Evolutionary conservation across 2,888 invertebrate species (phyloP), one percentile per base, ranked within the genome.

Genomic region (Andricus quercusramuli): DNA sequence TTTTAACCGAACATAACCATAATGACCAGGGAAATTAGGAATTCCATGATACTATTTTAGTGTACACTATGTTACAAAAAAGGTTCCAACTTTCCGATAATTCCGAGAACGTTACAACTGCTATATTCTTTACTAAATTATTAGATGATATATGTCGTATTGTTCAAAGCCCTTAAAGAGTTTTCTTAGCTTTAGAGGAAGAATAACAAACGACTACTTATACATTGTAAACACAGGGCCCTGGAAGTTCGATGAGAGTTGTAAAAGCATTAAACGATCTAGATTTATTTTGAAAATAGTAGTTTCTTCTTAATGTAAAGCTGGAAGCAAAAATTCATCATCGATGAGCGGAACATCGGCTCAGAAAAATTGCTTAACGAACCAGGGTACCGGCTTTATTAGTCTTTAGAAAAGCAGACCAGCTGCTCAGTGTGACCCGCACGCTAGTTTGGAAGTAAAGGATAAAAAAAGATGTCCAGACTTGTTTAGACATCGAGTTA

Each of bases 341-440:
- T 59, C 22, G 22, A 85, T 79, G 82, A 80, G 77, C 77, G 78
- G 65, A 81, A 80, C 78, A 65, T 78, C 77, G 82, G 79, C 78
- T 77, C 47, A 78, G 79, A 78, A 78, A 51, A 64, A 47, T 80
- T 67, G 78, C 76, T 68, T 59, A 79, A 79, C 83, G 83, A 81
- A 83, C 83, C 85, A 86, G 84, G 85, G 83, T 81, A 70, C 29
- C 77, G 78, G 66, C 59, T 81, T 79, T 78, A 41, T 62, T 44
- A 41, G 20, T 78, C 47, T 66, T 77, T 29, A 62, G 4, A 89
- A 83, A 87, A 84, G 92, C 92, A 92, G 92, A 90, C 92, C 92
- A 92, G 92, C 92, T 92, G 92, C 92, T 92, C 90, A 89, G 90
- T 91, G 91, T 90, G 88, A 88, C 86, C 79, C 84, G 82, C 85